phyloP scores from a whole-genome alignment of 37 sponge, comb jelly and placozoan species.

The Beroe ovata region DNA sequence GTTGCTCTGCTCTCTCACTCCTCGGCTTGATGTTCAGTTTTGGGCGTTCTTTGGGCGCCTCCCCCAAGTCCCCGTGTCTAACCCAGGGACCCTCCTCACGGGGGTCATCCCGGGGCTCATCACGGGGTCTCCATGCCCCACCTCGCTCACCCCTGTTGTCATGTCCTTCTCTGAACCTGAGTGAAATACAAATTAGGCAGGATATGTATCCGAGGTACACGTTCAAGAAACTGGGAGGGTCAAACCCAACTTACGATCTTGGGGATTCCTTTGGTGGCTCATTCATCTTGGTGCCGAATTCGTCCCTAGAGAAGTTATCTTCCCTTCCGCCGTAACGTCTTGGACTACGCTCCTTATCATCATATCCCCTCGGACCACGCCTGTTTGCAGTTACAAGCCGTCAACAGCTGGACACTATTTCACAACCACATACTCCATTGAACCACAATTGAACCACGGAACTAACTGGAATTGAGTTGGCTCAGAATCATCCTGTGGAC shows the following conservation, averaged over 20 bases:
- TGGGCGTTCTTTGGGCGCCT: constrained; percentile 1
- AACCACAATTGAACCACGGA: no score
- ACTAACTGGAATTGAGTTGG: constrained; percentile 20
- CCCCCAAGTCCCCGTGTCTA: neutral
- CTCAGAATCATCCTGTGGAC: constrained; percentile 18
- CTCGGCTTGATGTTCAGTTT: constrained; percentile 54
- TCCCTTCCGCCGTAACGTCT: neutral
- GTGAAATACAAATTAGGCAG: neutral
- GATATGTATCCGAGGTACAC: no score
- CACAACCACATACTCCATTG: no score
- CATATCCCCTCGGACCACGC: neutral
- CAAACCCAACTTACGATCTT: neutral
- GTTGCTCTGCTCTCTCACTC: neutral
- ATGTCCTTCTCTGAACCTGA: constrained; percentile 21
- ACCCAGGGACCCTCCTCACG: constrained; percentile 8
- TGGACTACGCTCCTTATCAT: neutral
- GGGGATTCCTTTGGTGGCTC: constrained; percentile 17
- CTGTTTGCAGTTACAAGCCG: no score
- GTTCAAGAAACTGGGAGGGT: neutral
- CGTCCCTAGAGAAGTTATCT: constrained; percentile 28
- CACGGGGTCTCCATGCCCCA: neutral
- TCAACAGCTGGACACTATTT: no score
- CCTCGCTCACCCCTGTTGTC: constrained; percentile 11
- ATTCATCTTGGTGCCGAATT: constrained; percentile 46
- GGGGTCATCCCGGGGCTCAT: neutral